Percentiles rank a stretch among this genome's conserved stretches.
Conservation (phyloP, 2,888 invertebrate species). For the Harpalus rufipes region DNA sequence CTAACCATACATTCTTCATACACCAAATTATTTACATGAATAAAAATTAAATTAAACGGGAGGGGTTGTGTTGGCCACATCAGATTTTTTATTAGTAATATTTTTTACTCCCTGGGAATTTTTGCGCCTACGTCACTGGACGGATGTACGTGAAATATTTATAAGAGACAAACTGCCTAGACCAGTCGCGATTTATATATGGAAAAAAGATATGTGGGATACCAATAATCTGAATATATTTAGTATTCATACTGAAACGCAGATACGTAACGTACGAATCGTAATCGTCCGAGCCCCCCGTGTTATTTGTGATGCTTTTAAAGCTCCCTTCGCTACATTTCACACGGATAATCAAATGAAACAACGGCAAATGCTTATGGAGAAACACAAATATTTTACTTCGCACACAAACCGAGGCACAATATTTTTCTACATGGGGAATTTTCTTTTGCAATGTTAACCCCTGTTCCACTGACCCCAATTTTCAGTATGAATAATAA, state of each 20-base stretch:
- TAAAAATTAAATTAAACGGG: too few species aligned
- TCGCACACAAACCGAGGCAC: neutral
- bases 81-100: neutral
- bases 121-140: neutral
- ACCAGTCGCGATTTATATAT: conserved; percentile 49
- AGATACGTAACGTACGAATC: conserved; percentile 8
- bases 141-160: conserved; percentile 47
- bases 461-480: neutral
- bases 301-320: conserved; percentile 52
- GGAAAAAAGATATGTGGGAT: conserved; percentile 57
- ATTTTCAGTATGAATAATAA: neutral
- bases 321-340: conserved; percentile 43
- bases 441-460: neutral
- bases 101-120: neutral
- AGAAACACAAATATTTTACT: conserved; percentile 39
- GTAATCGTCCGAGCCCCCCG: conserved; percentile 9
- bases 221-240: conserved; percentile 64
- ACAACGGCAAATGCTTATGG: conserved; percentile 43
- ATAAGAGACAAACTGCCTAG: conserved; percentile 54
- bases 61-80: too few species aligned
- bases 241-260: conserved; percentile 58
- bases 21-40: too few species aligned
- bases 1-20: too few species aligned
- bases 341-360: conserved; percentile 38
- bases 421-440: conserved; percentile 24